Base-by-base conservation (phyloP, 1,140 invertebrate genomes). In the Paralvinella palmiformis region DNA sequence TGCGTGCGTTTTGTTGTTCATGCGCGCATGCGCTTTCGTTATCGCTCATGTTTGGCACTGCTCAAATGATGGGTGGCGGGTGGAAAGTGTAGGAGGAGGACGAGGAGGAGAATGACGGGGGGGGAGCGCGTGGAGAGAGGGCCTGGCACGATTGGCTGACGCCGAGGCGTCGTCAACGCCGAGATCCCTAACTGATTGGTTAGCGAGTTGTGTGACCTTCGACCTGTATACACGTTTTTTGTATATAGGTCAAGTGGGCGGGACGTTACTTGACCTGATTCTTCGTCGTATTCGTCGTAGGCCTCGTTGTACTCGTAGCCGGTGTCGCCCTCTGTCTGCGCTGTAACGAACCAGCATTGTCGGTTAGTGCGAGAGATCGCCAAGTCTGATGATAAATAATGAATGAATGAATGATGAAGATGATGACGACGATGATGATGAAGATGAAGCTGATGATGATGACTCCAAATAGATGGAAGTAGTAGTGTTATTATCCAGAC, bases 231-330 rank as follows among this genome's bases (percentile, higher is more conserved):
- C 15, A 29, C 15, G 48, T 52, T 22, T 52, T 44, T 15, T n/a
- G 37, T 44, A 44, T 44, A 44, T 44, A 44, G 13, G 13, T 44
- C n/a, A 44, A 15, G 13, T 52, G 24, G 48, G 10, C 31, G 2
- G 24, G 17, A 13, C n/a, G 48, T 29, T 27, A 22, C 48, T 52
- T 22, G 15, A 27, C 31, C 48, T 17, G 48, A 52, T 1, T 29
- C 48, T 22, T 52, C 48, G 48, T 52, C 48, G 15, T 52, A 52
- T 10, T 52, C 48, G 17, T 52, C 48, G n/a, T 52, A 52, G 31
- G 48, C 48, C 10, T 52, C 48, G 7, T 27, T 22, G 48, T 52
- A 52, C 2, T 22, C 48, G 31, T 52, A 22, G 48, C 48, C 48
- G 24, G 31, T 52, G 48, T 52, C 48, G 15, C 48, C 48, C 17